Percentiles rank a stretch among this genome's conserved stretches.
These are phyloP conservation scores for Craseonycteris thonglongyai DNA, from an alignment of 2,113 vertebrate species.

Conservation along the genomic window DNA sequence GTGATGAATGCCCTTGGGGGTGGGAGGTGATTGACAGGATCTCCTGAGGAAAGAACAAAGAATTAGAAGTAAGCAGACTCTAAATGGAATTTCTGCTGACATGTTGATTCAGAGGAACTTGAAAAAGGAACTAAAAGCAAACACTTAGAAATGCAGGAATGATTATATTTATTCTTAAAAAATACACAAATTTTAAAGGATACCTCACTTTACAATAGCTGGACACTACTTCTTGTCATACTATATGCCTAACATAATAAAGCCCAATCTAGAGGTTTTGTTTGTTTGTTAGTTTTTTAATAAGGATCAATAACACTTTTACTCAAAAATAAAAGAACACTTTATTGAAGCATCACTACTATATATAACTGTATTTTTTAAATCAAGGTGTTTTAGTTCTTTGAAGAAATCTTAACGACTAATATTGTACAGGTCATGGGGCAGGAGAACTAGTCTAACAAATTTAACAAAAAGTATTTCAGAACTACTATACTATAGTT, in stretches of 20 bases:
- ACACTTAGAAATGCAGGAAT: background rate
- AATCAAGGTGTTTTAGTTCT: background rate
- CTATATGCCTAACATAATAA: background rate
- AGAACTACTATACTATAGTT: constrained; percentile 31
- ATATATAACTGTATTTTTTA: background rate
- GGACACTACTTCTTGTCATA: background rate
- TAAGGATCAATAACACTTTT: background rate
- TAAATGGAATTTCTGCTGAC: background rate
- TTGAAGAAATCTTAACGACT: constrained; percentile 23
- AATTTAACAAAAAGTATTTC: constrained; percentile 60
- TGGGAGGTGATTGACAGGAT: background rate
- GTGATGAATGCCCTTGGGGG: background rate
- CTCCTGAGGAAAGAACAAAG: background rate
- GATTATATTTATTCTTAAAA: constrained; percentile 43
- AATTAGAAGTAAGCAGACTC: background rate
- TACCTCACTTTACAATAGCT: constrained; percentile 16
- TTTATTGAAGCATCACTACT: background rate
- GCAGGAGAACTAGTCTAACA: background rate
- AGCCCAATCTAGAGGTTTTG: background rate
- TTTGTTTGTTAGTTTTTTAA: too few species aligned
- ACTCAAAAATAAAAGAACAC: background rate
- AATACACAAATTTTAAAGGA: background rate
- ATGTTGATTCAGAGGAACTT: background rate
- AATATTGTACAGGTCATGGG: background rate
- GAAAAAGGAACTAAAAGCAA: constrained; percentile 14